Evolutionary conservation across 37 sponge, comb jelly and placozoan genomes (phyloP), one percentile per base, ranked within the genome.

Genomic region (Ephydatia muelleri): DNA sequence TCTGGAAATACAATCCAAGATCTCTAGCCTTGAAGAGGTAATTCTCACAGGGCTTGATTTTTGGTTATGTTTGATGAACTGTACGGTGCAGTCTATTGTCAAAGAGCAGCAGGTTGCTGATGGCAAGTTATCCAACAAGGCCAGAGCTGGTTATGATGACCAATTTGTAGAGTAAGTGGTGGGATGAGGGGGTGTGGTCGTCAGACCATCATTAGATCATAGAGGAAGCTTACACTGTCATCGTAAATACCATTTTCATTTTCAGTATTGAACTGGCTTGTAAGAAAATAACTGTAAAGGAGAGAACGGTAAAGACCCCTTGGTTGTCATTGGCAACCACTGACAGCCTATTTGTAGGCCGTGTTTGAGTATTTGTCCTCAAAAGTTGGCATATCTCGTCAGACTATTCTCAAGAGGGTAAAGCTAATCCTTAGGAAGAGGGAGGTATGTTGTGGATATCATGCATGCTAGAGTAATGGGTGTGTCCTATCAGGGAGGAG

Each of bases 321-420:
- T 12, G 35, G 36, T 31, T 68, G 26, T 3, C 30, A 57, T 11
- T 28, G 79, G 28, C n/a, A 38, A 23, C 25, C 26, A 67, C 19
- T 57, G 81, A 80, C 11, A 36, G 38, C 26, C 38, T 68, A 39
- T 38, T 14, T 27, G 8, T 65, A 92, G 90, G 87, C 70, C 37
- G 82, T 93, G 5, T 82, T 84, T 64, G 91, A 93, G 49, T 90
- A 87, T 75, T 27, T 93, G 23, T 87, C 94, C 6, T 84, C 73
- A 26, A 74, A 81, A 48, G 30, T 93, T 72, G 80, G 82, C 32
- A 77, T 93, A 48, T 72, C 83, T 5, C 84, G 75, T 70, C 73
- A 49, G 16, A 84, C 91, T 49, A 69, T 89, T 0, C 33, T 78
- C 23, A 90, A 87, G 39, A 80, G 91, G 40, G 77, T 90, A 19